Evolutionary conservation across 64 coral and sea anemone genomes (phyloP).

Genomic region (Montipora cactus): DNA sequence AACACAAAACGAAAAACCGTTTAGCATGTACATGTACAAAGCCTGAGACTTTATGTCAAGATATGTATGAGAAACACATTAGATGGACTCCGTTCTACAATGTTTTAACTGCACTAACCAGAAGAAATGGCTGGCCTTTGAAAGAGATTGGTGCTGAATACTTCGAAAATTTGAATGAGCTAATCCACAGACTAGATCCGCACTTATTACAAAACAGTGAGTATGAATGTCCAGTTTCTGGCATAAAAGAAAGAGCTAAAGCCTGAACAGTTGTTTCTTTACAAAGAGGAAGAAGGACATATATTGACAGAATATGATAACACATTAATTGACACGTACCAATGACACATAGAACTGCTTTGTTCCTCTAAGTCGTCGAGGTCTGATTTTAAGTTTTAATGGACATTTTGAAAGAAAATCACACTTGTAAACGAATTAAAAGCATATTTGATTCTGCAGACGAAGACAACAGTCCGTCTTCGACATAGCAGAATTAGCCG

Average conservation of each 20-base stretch:
- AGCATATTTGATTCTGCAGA: no score
- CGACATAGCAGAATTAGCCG: no score
- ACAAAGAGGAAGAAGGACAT: no score
- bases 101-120: conserved; percentile 55
- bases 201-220: conserved; percentile 12
- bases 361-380: no score
- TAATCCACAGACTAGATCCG: conserved; percentile 12
- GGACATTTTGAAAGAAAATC: no score
- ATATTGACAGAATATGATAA: no score
- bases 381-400: no score
- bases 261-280: conserved; percentile 58
- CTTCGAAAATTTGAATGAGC: conserved; percentile 48
- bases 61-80: conserved; percentile 43
- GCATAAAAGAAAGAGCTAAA: conserved; percentile 46
- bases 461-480: no score
- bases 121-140: conserved; percentile 59
- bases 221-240: conserved; percentile 22
- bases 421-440: no score
- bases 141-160: conserved; percentile 56
- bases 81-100: conserved; percentile 51
- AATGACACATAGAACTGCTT: no score
- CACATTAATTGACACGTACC: no score
- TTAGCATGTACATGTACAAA: not conserved
- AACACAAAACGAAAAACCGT: conserved; percentile 20
- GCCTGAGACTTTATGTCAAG: not conserved